Base-by-base conservation (phyloP, 2,888 invertebrate species). In the Sphinx pinastri region DNA sequence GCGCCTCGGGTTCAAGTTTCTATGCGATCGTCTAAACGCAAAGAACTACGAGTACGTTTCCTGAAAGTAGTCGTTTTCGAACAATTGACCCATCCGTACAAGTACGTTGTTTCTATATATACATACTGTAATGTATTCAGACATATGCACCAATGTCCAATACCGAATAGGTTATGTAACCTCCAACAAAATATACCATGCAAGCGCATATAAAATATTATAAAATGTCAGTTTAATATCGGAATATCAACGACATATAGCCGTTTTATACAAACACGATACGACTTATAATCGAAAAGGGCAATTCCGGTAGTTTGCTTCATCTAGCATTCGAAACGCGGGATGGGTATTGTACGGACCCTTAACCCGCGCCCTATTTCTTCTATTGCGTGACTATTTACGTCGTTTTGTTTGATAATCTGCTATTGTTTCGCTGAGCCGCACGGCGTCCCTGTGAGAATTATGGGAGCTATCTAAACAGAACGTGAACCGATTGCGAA, bases 341-440 rank as follows among this genome's bases (percentile, higher is more conserved):
- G 81, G 79, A 79, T 85, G 88, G 87, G 85, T 88, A 89, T 91
- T 88, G 88, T 86, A 82, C 83, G 88, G 87, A 85, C 92, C 90
- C 89, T 90, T 89, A 91, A 88, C 91, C 91, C 92, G 88, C 87
- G 90, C 87, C 90, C 86, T 88, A 86, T 91, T 91, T 88, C 90
- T 88, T 83, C 87, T 88, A 89, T 89, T 87, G 81, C 84, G 82
- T 87, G 87, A 90, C 91, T 92, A 91, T 93, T 92, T 92, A 91
- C 90, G 92, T 92, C 91, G 90, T 93, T 93, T 91, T 88, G 89
- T 91, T 92, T 92, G 91, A 93, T 94, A 94, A 93, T 93, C 91
- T 90, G 89, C 90, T 89, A 91, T 94, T 92, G 93, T 92, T 92
- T 92, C 86, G 89, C 84, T 81, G 87, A 88, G 85, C 84, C 85